A percentile compares a stretch with the other conserved stretches of the same genome.
Conservation (phyloP, 2,797 vertebrate species). For the Tapirus indicus region DNA sequence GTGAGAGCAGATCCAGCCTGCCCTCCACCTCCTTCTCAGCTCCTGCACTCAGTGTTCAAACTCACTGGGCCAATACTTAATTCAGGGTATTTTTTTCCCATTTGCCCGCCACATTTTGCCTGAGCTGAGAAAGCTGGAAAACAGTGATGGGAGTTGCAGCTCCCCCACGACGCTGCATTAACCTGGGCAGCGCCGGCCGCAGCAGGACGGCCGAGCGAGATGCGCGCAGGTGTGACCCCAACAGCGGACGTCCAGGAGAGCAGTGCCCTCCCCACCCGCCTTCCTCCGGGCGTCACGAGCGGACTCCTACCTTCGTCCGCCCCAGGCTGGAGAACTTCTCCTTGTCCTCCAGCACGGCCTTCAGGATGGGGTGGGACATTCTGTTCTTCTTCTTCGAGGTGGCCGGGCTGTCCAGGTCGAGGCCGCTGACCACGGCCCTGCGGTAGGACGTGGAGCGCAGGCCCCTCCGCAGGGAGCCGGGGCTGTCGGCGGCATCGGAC, state of each 20-base stretch:
- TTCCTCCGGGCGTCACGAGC: background rate
- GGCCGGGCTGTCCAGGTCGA: conserved; percentile 89
- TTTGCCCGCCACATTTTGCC: background rate
- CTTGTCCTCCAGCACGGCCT: conserved; percentile 88
- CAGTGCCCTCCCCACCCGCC: background rate
- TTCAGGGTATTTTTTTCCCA: background rate
- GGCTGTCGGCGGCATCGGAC: conserved; percentile 74
- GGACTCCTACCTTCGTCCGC: conserved; percentile 90
- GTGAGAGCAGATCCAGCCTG: background rate
- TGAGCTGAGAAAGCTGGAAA: background rate
- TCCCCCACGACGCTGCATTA: background rate
- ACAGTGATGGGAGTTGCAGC: background rate
- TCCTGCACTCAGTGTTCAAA: background rate
- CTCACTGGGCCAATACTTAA: background rate
- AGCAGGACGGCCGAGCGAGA: background rate
- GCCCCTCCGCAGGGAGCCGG: conserved; percentile 91
- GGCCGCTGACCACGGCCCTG: conserved; percentile 94
- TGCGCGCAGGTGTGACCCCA: background rate
- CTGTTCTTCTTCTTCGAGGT: conserved; percentile 88
- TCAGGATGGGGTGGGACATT: conserved; percentile 90
- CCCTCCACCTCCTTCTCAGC: background rate
- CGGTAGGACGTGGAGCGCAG: conserved; percentile 97
- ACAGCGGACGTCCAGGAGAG: background rate
- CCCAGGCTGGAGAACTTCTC: conserved; percentile 89
- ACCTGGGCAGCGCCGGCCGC: background rate